Base-by-base conservation (phyloP, 2,888 invertebrate genomes). In the Mesorhabditis belari region DNA sequence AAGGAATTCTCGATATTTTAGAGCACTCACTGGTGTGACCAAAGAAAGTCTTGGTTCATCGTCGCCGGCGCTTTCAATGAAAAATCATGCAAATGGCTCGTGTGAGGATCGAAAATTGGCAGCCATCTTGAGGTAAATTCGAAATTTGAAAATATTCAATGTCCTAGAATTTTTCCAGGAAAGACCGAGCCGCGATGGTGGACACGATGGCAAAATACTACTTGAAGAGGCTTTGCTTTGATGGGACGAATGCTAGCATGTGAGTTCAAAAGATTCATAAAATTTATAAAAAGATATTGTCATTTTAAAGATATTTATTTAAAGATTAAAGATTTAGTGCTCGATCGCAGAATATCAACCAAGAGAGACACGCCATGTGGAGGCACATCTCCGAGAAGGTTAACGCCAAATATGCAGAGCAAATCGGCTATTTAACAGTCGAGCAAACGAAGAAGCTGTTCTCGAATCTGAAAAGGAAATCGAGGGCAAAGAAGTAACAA, bases 361-460 rank as follows among this genome's bases (percentile, higher is more conserved):
- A 59, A n/a, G 58, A 63, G 53, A 23, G 66, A n/a, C 61, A 62
- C 24, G 54, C 53, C 35, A 69, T 68, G 65, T 64, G 65, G 68
- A 57, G 61, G 17, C 57, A 62, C 23, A 60, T 68, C 12, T 61
- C 63, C 1, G 44, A 61, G 29, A 58, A 63, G 49, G 61, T 62
- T 19, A 67, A 65, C 26, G 58, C 62, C 12, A 57, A 57, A 44
- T 64, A 55, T 51, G 53, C 56, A 23, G 53, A 52, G 17, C 26
- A 27, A 3, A 52, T 69, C 24, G 64, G 61, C 3, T 44, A 54
- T 4, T 49, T 69, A 19, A 57, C 60, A 1, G 56, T 63, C 1
- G 63, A 62, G 29, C 67, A 68, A 54, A 63, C 64, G 23, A 70
- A 70, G 57, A 70, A 70, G 29, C 24, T 66, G 0, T 66, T 57